These are phyloP conservation scores for Pelmatolapia mariae DNA, from an alignment of 2,113 vertebrate species.

Conservation along the genomic window DNA sequence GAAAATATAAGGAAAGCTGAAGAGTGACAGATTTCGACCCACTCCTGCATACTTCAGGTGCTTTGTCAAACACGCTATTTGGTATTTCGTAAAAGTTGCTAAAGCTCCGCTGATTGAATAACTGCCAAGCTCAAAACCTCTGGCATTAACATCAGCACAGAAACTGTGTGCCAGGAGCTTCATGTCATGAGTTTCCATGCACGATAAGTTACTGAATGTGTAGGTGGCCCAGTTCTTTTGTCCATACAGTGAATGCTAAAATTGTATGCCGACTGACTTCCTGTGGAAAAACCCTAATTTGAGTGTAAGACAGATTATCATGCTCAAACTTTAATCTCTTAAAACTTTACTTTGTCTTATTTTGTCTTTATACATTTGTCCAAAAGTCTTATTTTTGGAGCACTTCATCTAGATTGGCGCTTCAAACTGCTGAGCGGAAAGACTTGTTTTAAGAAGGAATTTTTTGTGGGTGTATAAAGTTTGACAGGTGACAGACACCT, in stretches of 20 bases:
- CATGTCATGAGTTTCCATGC: neutral
- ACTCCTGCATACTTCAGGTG: neutral
- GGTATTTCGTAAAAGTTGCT: neutral
- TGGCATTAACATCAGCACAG: neutral
- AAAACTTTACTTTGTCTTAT: neutral
- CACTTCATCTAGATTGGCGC: neutral
- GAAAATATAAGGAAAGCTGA: neutral
- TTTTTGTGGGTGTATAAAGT: neutral
- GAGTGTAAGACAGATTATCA: neutral
- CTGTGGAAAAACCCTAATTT: neutral
- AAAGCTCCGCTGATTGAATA: neutral
- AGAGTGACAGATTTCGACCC: neutral
- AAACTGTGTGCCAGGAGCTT: neutral
- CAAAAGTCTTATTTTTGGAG: neutral
- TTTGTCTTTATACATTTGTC: neutral
- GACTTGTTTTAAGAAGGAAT: neutral
- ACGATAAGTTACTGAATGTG: neutral
- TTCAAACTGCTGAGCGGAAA: neutral
- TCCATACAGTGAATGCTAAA: neutral
- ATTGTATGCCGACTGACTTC: neutral
- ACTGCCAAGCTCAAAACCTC: neutral
- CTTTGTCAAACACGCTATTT: neutral
- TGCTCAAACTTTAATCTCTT: neutral
- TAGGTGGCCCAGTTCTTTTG: neutral
- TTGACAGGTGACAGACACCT: neutral